These are phyloP conservation scores for Diorhabda sublineata DNA, from an alignment of 1,140 invertebrate species.

Conservation along the genomic window DNA sequence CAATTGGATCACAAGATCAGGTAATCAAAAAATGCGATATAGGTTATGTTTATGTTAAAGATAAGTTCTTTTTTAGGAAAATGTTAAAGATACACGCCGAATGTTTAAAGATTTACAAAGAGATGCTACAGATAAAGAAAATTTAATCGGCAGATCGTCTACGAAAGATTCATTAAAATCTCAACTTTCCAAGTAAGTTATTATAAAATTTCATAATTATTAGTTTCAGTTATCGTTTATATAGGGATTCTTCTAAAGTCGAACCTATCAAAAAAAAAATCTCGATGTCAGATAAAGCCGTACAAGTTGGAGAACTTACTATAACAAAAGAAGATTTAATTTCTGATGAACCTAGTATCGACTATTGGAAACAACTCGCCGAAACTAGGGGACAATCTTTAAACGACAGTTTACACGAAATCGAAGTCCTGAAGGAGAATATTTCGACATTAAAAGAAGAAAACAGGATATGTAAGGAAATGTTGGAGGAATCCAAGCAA, in stretches of 20 bases:
- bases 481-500: conserved; percentile 62
- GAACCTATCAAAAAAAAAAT: conserved; percentile 23
- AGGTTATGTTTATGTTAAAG: conserved; percentile 16
- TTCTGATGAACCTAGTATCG: conserved; percentile 58
- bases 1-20: conserved; percentile 49
- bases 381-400: conserved; percentile 61
- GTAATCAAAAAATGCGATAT: conserved; percentile 27
- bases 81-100: conserved; percentile 52
- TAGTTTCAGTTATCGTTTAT: conserved; percentile 1
- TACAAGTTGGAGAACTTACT: conserved; percentile 54
- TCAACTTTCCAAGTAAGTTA: neutral
- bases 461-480: conserved; percentile 58
- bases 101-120: conserved; percentile 60
- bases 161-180: conserved; percentile 32
- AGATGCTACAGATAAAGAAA: conserved; percentile 59
- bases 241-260: conserved; percentile 9
- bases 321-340: conserved; percentile 59
- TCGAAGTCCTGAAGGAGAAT: conserved; percentile 53
- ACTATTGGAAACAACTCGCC: conserved; percentile 65
- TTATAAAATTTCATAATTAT: neutral
- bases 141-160: conserved; percentile 55
- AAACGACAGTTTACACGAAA: conserved; percentile 62
- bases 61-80: conserved; percentile 43
- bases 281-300: conserved; percentile 46
- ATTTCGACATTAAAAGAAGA: conserved; percentile 60